phyloP scores from a whole-genome alignment of 2,888 invertebrate species.

The Thera britannica region DNA sequence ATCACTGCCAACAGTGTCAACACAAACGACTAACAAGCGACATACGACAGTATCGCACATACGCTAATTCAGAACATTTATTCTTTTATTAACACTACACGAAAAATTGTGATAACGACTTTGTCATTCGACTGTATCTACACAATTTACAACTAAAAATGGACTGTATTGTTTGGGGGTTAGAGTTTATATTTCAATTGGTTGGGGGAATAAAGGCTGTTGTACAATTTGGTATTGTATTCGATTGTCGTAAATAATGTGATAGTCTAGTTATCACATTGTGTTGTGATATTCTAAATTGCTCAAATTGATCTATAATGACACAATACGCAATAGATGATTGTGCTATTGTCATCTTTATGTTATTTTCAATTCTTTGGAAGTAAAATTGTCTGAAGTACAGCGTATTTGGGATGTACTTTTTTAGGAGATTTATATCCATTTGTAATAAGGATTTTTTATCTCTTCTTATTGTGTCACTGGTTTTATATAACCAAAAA shows the following conservation, averaged over 20 bases:
- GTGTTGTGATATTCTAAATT: constrained; percentile 39
- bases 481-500: too few relatives aligned
- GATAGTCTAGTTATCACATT: constrained; percentile 60
- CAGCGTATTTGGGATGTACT: too few relatives aligned
- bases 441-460: too few relatives aligned
- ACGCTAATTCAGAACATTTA: constrained; percentile 46
- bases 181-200: constrained; percentile 13
- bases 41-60: constrained; percentile 60
- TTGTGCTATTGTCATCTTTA: constrained; percentile 47
- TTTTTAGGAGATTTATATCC: too few relatives aligned
- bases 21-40: constrained; percentile 51
- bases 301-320: constrained; percentile 49
- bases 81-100: constrained; percentile 57
- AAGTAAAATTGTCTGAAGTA: too few relatives aligned
- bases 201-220: constrained; percentile 1
- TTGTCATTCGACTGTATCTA: constrained; percentile 43
- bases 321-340: constrained; percentile 38
- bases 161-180: neutral
- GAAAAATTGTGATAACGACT: constrained; percentile 56
- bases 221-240: constrained; percentile 8
- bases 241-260: constrained; percentile 62
- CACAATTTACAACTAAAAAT: neutral
- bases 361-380: constrained; percentile 16
- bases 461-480: too few relatives aligned
- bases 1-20: constrained; percentile 50